Conservation (phyloP, 2,797 vertebrate species). For the Tolypeutes matacus region DNA sequence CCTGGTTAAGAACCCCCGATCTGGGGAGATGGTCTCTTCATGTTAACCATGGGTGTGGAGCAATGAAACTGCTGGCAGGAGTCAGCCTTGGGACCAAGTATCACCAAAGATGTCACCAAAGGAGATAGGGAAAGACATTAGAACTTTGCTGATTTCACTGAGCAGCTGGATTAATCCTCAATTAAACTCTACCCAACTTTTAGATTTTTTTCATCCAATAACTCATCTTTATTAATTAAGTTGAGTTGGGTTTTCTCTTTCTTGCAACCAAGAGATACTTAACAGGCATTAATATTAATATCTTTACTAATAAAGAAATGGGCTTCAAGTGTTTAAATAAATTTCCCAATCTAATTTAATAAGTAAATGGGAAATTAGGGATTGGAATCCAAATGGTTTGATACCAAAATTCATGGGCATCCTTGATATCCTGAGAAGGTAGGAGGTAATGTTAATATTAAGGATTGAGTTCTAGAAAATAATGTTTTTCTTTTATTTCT, state of each 20-base stretch:
- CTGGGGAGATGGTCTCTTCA: not conserved
- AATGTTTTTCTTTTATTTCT: slow-evolving; percentile 11
- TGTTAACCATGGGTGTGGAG: not conserved
- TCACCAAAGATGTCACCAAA: not conserved
- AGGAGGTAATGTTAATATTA: not conserved
- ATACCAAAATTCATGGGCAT: slow-evolving; percentile 5
- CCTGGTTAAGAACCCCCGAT: too few species aligned
- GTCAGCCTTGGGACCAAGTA: not conserved
- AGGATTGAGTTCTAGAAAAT: not conserved
- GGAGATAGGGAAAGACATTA: slow-evolving; percentile 6
- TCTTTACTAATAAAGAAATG: slow-evolving; percentile 35
- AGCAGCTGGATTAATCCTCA: not conserved
- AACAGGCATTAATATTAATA: slow-evolving; percentile 12
- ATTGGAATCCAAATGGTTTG: slow-evolving; percentile 14
- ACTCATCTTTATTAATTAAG: not conserved
- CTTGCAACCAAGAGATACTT: not conserved
- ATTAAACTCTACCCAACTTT: slow-evolving; percentile 22
- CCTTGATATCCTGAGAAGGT: not conserved
- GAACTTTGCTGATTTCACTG: slow-evolving; percentile 28
- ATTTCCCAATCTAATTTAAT: slow-evolving; percentile 18
- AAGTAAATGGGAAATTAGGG: not conserved
- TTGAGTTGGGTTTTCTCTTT: not conserved
- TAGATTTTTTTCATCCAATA: not conserved
- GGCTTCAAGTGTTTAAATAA: slow-evolving; percentile 4
- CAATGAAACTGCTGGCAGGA: not conserved